These are phyloP conservation scores for Tribolium madens DNA, from an alignment of 1,140 invertebrate genomes.

Conservation along the genomic window DNA sequence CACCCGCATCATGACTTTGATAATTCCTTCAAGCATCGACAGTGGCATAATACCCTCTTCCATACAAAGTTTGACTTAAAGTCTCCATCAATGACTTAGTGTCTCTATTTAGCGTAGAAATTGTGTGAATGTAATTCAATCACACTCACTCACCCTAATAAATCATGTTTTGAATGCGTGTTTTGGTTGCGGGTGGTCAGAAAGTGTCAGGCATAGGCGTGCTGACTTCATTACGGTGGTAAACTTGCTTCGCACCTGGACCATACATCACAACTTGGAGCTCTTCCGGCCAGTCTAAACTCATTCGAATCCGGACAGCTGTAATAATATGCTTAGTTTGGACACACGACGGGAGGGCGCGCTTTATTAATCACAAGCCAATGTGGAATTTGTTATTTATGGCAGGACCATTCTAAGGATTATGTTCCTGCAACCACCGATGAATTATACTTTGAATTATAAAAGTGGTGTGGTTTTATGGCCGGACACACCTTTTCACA, in stretches of 20 bases:
- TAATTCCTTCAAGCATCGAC: not conserved
- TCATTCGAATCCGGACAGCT: slow-evolving; percentile 52
- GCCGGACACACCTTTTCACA: not conserved
- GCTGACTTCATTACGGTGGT: slow-evolving; percentile 57
- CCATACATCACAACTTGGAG: slow-evolving; percentile 52
- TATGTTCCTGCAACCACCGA: slow-evolving; percentile 40
- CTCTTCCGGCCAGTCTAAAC: slow-evolving; percentile 47
- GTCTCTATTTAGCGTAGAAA: slow-evolving; percentile 44
- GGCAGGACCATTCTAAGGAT: slow-evolving; percentile 16
- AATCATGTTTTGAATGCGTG: slow-evolving; percentile 53
- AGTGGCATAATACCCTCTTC: not conserved
- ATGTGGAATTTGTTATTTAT: slow-evolving; percentile 44
- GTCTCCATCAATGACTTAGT: slow-evolving; percentile 1
- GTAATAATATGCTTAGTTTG: slow-evolving; percentile 55
- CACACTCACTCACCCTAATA: slow-evolving; percentile 48
- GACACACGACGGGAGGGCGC: slow-evolving; percentile 47
- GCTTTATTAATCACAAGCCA: slow-evolving; percentile 50
- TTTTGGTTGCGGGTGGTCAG: slow-evolving; percentile 58
- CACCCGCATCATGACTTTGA: not conserved
- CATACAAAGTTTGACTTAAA: not conserved
- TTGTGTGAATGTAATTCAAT: slow-evolving; percentile 48
- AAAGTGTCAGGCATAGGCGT: slow-evolving; percentile 54
- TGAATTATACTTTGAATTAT: slow-evolving; percentile 17
- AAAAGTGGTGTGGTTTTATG: slow-evolving; percentile 30
- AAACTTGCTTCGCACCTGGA: slow-evolving; percentile 55